Conservation (phyloP, 2,113 vertebrate species). For the Emydocephalus ijimae region DNA sequence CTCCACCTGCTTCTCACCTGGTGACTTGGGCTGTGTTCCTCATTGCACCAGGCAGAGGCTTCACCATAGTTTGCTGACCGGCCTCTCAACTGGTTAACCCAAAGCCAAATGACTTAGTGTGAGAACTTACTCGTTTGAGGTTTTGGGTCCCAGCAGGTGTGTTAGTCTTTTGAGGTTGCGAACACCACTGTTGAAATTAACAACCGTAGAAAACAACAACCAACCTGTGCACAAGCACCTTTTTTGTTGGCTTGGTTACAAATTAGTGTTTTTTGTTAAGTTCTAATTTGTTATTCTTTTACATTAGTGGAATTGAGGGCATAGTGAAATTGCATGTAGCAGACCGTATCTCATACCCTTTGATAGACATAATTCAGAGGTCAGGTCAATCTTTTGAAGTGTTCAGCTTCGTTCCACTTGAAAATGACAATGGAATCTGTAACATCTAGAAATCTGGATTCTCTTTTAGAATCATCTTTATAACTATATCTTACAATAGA, state of each 20-base stretch:
- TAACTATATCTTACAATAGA: background rate
- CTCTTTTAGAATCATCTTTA: background rate
- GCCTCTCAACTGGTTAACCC: background rate
- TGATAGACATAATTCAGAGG: background rate
- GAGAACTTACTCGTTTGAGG: background rate
- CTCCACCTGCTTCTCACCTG: background rate
- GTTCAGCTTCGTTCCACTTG: background rate
- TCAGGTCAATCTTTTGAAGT: background rate
- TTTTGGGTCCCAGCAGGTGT: background rate
- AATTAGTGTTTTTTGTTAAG: background rate
- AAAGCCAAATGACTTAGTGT: background rate
- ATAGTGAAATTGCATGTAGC: background rate
- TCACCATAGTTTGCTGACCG: background rate
- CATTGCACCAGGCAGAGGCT: background rate
- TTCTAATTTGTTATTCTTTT: background rate
- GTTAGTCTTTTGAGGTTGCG: background rate
- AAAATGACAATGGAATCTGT: background rate
- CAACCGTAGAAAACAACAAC: background rate
- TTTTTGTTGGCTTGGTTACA: background rate
- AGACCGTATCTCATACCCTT: background rate
- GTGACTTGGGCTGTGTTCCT: background rate
- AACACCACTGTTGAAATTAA: background rate
- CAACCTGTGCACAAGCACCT: background rate
- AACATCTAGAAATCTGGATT: background rate
- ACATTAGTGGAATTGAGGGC: background rate